Evolutionary conservation across 2,797 vertebrate genomes (phyloP).

Genomic region (Muraenolepis orangiensis): DNA sequence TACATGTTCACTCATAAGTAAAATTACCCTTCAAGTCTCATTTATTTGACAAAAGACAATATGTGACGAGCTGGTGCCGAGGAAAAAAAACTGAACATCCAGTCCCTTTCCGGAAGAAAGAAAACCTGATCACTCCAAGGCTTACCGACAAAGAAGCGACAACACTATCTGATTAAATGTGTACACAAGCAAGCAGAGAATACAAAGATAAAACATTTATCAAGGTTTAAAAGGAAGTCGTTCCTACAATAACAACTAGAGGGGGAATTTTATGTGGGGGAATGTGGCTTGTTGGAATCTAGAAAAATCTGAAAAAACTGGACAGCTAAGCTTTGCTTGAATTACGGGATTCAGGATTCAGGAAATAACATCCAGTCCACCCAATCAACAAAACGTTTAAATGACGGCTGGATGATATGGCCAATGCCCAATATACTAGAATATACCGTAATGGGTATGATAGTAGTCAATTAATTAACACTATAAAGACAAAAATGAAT

Average conservation of each 20-base stretch:
- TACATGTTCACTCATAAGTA: not conserved
- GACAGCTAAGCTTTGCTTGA: no score
- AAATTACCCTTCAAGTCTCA: not conserved
- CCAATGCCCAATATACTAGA: no score
- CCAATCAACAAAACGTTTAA: no score
- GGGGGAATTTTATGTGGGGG: no score
- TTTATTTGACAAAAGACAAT: not conserved
- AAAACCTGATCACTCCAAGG: not conserved
- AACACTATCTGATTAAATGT: not conserved
- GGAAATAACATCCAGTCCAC: not conserved
- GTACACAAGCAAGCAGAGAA: no score
- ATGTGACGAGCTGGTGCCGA: not conserved
- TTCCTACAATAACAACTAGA: not conserved
- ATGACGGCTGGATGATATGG: not conserved
- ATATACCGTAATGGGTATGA: not conserved
- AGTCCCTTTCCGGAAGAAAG: not conserved
- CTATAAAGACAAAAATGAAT: not conserved
- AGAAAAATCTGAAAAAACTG: no score
- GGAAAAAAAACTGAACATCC: not conserved
- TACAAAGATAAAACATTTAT: no score
- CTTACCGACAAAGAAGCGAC: not conserved
- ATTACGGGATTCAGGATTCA: not conserved
- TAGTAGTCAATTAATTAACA: not conserved
- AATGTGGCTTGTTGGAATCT: no score
- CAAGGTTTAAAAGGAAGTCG: no score